phyloP scores from a whole-genome alignment of 1,140 invertebrate genomes.

The Andrena cerasifolii region DNA sequence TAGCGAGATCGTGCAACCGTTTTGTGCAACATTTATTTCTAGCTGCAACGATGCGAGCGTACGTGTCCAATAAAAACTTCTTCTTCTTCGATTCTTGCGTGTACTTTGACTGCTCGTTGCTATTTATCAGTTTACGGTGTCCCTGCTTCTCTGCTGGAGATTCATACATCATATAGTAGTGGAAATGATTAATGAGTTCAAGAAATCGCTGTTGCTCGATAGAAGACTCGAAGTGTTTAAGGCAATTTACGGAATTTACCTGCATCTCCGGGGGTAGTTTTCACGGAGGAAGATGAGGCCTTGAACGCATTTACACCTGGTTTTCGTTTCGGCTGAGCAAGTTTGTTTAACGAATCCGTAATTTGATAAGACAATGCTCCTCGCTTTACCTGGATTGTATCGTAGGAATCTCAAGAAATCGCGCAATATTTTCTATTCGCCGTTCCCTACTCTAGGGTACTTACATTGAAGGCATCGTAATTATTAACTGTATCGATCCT shows the following conservation, averaged over 20 bases:
- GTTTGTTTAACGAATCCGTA: slow-evolving; percentile 54
- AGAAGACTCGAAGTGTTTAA: background rate
- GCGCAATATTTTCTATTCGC: background rate
- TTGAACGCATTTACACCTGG: background rate
- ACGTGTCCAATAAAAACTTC: slow-evolving; percentile 55
- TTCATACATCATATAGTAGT: too few species aligned
- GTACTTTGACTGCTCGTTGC: slow-evolving; percentile 43
- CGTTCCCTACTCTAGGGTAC: background rate
- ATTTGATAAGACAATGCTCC: slow-evolving; percentile 55
- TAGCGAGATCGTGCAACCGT: slow-evolving; percentile 58
- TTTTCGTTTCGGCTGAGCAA: slow-evolving; percentile 50
- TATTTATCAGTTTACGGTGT: slow-evolving; percentile 52
- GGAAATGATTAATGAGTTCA: background rate
- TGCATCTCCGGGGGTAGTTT: slow-evolving; percentile 1
- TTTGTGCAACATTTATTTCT: slow-evolving; percentile 60
- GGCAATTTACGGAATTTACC: too few species aligned
- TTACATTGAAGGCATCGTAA: slow-evolving; percentile 40
- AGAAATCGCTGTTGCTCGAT: background rate
- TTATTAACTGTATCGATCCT: slow-evolving; percentile 45
- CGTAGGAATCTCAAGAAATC: background rate
- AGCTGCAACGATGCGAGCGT: slow-evolving; percentile 60
- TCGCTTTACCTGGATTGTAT: slow-evolving; percentile 49
- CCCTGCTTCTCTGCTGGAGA: slow-evolving; percentile 3
- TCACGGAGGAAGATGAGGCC: background rate
- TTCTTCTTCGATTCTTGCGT: slow-evolving; percentile 44